Evolutionary conservation across 2,888 invertebrate genomes (phyloP), one percentile per base, ranked within the genome.

Genomic region (Tetragonula carbonaria): DNA sequence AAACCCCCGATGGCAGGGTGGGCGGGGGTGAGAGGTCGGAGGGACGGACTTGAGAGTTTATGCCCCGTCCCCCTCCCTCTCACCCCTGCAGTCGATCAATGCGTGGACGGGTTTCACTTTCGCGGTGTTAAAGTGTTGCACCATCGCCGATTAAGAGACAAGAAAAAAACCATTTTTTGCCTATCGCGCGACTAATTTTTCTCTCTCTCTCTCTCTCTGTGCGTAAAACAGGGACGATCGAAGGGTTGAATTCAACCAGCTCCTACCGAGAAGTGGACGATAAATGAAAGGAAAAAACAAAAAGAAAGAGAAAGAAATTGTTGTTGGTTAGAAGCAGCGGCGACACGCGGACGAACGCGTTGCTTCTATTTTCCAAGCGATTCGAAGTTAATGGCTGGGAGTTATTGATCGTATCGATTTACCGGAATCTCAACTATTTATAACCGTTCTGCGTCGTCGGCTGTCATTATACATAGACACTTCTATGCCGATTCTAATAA

Each of bases 51-150:
- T 91, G 90, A 88, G 90, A 92, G 92, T 93, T 93, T 92, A 92
- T 90, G 90, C 90, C 90, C 91, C 95, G 95, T 95, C 93, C 95
- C 95, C 93, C 94, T 94, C 95, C 79, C 82, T 75, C 89, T 83
- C 88, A 57, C 90, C 90, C 92, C 91, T 91, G 95, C 95, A 95
- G 95, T 93, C 94, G 93, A 93, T 94, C 93, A 94, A 95, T 93
- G 94, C 94, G 93, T 93, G 92, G 92, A 93, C 93, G 94, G 94
- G 93, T 94, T 95, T 95, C 95, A 95, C 95, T 95, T 95, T 95
- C 94, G 94, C 93, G 92, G 90, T 93, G 93, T 93, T 93, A 93
- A 93, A 94, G 93, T 92, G 93, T 90, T 93, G 93, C 93, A 91
- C 91, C 91, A 91, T 89, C 89, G 90, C 84, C 88, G 86, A 90